Conservation (phyloP, 2,797 vertebrate genomes). For the Poeciliopsis paucimaculata region DNA sequence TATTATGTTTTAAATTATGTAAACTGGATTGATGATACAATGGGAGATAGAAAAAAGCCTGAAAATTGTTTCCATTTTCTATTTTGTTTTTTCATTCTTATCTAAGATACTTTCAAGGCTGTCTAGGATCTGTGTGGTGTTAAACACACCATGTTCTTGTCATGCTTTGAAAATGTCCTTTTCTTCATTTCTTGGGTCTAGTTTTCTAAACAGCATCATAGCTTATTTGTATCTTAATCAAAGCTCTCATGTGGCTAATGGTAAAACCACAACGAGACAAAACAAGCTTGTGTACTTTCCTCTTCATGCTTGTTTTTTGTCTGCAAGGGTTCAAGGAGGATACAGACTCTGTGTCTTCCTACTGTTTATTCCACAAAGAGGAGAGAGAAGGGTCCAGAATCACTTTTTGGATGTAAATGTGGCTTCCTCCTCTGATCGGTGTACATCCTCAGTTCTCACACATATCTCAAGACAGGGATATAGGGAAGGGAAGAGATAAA, state of each 20-base stretch:
- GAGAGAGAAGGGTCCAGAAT: constrained; percentile 55
- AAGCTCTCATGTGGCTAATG: constrained; percentile 39
- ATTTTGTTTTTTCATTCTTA: neutral
- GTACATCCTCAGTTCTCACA: constrained; percentile 31
- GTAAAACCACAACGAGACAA: constrained; percentile 61
- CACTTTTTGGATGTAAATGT: constrained; percentile 21
- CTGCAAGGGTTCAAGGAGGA: constrained; percentile 38
- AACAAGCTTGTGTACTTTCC: constrained; percentile 58
- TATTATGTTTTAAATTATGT: neutral
- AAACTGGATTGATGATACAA: neutral
- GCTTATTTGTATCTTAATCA: constrained; percentile 41
- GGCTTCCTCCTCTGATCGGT: neutral
- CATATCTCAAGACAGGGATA: constrained; percentile 34
- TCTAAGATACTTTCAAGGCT: constrained; percentile 1
- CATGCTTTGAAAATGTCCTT: neutral
- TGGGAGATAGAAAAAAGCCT: neutral
- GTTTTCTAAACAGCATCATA: neutral
- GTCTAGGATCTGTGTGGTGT: neutral
- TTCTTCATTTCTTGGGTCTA: neutral
- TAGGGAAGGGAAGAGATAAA: constrained; percentile 59
- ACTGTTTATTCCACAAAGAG: constrained; percentile 74
- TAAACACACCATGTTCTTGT: neutral
- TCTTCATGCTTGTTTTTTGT: constrained; percentile 27
- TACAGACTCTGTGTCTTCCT: constrained; percentile 60
- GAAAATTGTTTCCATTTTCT: neutral